Conservation (phyloP, 1,140 invertebrate species). For the Leptoteleia sp. region DNA sequence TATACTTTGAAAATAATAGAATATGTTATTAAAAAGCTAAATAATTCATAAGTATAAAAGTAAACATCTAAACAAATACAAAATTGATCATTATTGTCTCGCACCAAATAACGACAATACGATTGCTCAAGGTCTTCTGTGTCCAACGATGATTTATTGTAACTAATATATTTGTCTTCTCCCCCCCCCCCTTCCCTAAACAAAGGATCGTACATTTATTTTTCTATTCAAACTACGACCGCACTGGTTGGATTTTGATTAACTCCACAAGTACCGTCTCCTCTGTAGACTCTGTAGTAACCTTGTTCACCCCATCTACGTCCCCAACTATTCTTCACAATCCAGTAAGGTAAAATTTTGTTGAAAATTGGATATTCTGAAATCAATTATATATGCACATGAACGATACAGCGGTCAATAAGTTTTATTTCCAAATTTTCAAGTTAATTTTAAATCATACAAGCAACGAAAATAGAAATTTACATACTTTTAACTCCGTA, state of each 20-base stretch:
- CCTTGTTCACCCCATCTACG: constrained; percentile 93
- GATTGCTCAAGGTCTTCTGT: constrained; percentile 11
- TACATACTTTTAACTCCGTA: constrained; percentile 89
- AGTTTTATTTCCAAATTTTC: too few relatives aligned
- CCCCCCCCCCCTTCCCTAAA: constrained; percentile 7
- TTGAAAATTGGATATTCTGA: constrained; percentile 91
- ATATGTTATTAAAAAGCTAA: background rate
- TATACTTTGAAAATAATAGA: too few relatives aligned
- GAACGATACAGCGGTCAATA: too few relatives aligned
- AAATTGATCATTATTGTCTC: constrained; percentile 35
- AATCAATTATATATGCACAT: too few relatives aligned
- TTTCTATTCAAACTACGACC: constrained; percentile 82
- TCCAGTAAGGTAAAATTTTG: constrained; percentile 85
- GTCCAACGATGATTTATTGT: constrained; percentile 12
- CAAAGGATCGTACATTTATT: constrained; percentile 7
- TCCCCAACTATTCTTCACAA: constrained; percentile 96
- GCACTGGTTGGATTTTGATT: constrained; percentile 95
- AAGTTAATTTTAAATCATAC: too few relatives aligned
- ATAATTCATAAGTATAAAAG: constrained; percentile 41
- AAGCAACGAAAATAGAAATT: background rate
- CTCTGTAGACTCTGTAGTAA: constrained; percentile 96
- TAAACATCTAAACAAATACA: constrained; percentile 41
- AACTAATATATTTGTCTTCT: constrained; percentile 66
- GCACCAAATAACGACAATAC: constrained; percentile 16
- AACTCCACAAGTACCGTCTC: constrained; percentile 96